Evolutionary conservation across 1,140 invertebrate genomes (phyloP).

Genomic region (Arion vulgaris): DNA sequence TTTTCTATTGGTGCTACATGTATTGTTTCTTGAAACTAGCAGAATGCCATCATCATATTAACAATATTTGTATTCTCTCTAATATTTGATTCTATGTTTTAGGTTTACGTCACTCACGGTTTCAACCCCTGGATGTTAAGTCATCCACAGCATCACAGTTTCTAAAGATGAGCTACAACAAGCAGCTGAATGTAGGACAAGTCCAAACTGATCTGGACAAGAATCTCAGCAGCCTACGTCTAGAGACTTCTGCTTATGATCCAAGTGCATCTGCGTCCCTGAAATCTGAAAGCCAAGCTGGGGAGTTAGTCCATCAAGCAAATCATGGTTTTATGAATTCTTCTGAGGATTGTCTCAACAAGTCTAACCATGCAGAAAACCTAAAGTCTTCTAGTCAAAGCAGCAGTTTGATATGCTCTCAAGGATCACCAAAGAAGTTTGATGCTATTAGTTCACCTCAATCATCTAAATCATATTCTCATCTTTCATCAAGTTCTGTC

Average conservation of each 20-base stretch:
- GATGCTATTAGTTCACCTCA: too few relatives aligned
- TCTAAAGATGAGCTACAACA: constrained; percentile 23
- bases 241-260: neutral
- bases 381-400: neutral
- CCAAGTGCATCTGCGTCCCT: neutral
- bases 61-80: neutral
- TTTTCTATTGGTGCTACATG: neutral
- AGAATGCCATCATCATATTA: neutral
- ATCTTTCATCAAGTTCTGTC: neutral
- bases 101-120: constrained; percentile 25
- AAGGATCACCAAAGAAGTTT: neutral
- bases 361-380: neutral
- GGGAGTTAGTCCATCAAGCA: neutral
- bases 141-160: neutral
- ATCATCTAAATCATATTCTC: too few relatives aligned
- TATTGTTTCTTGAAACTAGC: too few relatives aligned
- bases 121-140: neutral
- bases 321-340: neutral
- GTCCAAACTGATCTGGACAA: neutral
- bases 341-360: neutral
- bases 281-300: neutral
- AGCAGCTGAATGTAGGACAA: neutral
- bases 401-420: neutral
- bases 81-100: neutral
- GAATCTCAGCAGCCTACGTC: neutral